A percentile compares a stretch with the other conserved stretches of the same genome.
Evolutionary conservation across 2,113 vertebrate genomes (phyloP).

Genomic region (Anser cygnoides): DNA sequence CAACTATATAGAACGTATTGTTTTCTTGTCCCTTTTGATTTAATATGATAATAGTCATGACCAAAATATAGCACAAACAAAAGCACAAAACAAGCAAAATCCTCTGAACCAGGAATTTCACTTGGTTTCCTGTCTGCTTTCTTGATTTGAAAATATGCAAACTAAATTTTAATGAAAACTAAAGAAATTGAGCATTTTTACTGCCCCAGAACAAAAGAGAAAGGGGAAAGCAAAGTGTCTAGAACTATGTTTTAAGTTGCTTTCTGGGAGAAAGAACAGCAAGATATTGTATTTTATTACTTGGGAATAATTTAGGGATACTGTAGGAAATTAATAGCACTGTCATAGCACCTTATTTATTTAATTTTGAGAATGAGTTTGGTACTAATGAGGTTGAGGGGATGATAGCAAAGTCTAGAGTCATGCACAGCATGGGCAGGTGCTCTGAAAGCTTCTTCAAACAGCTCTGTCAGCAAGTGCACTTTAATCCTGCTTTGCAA

Average conservation of each 20-base stretch:
- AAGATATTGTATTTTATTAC: not conserved
- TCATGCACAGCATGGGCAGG: constrained; percentile 47
- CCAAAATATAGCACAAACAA: not conserved
- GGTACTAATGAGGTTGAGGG: constrained; percentile 46
- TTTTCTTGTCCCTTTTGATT: constrained; percentile 38
- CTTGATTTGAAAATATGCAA: not conserved
- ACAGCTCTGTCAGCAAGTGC: constrained; percentile 44
- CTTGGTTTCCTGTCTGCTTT: not conserved
- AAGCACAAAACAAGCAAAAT: not conserved
- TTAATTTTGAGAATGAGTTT: constrained; percentile 41
- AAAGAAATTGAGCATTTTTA: constrained; percentile 1
- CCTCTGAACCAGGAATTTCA: not conserved
- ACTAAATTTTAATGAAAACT: not conserved
- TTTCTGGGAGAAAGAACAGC: not conserved
- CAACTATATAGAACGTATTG: not conserved
- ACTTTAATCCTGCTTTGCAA: constrained; percentile 57
- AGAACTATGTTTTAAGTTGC: not conserved
- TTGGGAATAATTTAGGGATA: not conserved
- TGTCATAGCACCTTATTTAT: constrained; percentile 22
- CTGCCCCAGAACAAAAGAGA: not conserved
- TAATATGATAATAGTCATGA: not conserved
- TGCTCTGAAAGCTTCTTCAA: constrained; percentile 58
- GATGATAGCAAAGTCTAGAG: constrained; percentile 24
- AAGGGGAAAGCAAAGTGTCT: not conserved
- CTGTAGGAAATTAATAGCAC: constrained; percentile 13